These are phyloP conservation scores for Andinoacara biseriatus DNA, from an alignment of 2,113 vertebrate species.

Conservation along the genomic window DNA sequence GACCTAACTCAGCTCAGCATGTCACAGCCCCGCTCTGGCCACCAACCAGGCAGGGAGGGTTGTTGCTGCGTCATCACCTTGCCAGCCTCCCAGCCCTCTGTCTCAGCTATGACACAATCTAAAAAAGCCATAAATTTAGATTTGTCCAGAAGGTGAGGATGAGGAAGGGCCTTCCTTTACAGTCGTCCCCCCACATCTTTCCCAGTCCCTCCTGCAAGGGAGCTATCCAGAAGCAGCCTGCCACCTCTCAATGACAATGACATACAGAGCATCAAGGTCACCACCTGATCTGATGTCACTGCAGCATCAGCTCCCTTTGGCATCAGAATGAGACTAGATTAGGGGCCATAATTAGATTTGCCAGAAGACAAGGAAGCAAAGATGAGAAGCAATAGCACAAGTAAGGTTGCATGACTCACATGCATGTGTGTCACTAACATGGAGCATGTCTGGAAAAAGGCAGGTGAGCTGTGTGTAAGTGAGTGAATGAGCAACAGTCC, in stretches of 20 bases:
- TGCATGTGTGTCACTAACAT: constrained; percentile 1
- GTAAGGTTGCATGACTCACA: neutral
- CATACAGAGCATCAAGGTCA: constrained; percentile 69
- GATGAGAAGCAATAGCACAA: neutral
- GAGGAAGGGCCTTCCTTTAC: constrained; percentile 14
- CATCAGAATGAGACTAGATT: constrained; percentile 46
- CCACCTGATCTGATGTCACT: constrained; percentile 68
- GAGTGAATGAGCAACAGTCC: constrained; percentile 25
- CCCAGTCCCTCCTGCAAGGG: neutral
- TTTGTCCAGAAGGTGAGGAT: constrained; percentile 17
- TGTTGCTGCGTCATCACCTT: constrained; percentile 49
- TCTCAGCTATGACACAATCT: constrained; percentile 19
- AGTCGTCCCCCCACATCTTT: neutral
- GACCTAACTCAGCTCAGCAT: neutral
- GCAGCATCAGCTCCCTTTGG: constrained; percentile 47
- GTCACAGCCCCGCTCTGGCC: neutral
- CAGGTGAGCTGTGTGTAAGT: neutral
- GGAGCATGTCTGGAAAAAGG: neutral
- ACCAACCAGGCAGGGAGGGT: neutral
- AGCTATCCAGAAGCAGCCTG: neutral
- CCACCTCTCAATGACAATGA: constrained; percentile 49
- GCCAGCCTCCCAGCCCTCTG: neutral
- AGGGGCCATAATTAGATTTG: constrained; percentile 62
- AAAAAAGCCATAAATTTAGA: constrained; percentile 21
- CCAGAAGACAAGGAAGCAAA: constrained; percentile 15